A percentile compares a stretch with the other conserved stretches of the same genome.
Conservation (phyloP, 2,888 invertebrate species). For the Nomada goodeniana region DNA sequence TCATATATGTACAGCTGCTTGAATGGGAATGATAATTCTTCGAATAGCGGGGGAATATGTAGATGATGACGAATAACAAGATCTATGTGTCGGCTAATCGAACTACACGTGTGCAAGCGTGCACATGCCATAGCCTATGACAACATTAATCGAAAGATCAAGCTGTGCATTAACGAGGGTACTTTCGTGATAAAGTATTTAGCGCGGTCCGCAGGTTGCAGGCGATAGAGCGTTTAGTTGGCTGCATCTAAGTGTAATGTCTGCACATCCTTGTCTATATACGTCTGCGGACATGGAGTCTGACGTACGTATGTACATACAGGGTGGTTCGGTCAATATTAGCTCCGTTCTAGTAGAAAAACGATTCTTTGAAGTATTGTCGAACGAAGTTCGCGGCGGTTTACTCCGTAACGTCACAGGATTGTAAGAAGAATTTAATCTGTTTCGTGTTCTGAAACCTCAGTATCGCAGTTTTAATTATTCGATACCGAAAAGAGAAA, state of each 20-base stretch:
- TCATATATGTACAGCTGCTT: no score
- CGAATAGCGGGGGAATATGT: not conserved
- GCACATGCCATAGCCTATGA: constrained; percentile 40
- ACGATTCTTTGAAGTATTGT: not conserved
- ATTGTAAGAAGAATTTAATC: no score
- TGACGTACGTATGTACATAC: not conserved
- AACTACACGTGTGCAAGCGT: constrained; percentile 1
- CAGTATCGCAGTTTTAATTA: no score
- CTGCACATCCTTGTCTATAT: constrained; percentile 26
- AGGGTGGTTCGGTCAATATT: constrained; percentile 8
- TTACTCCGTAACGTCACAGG: no score
- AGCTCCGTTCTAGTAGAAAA: not conserved
- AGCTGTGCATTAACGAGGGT: constrained; percentile 59
- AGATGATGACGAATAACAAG: constrained; percentile 17
- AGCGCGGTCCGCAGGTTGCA: constrained; percentile 49
- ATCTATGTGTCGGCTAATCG: constrained; percentile 3
- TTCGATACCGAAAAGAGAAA: no score
- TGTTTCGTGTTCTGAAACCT: no score
- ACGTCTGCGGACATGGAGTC: constrained; percentile 6
- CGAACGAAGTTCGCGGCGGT: not conserved
- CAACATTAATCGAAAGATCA: constrained; percentile 56
- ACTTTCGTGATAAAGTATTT: constrained; percentile 68
- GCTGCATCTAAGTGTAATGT: constrained; percentile 53
- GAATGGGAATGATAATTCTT: not conserved
- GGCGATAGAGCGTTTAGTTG: constrained; percentile 59